Evolutionary conservation across 2,797 vertebrate species (phyloP).

Genomic region (Enteromius treurensis): DNA sequence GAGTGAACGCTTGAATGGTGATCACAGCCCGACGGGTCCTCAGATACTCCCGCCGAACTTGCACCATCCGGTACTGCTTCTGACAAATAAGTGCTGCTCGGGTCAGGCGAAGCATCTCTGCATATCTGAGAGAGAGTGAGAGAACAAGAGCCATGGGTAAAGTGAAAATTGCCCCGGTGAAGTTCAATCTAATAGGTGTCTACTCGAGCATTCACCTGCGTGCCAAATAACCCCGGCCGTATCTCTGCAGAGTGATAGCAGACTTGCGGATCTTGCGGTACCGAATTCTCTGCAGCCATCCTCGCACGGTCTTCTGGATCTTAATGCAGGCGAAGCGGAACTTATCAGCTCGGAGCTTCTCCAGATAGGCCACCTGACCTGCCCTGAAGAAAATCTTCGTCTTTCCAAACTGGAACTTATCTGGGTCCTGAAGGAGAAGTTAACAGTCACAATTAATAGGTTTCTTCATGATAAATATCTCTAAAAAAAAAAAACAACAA

Average conservation of each 20-base stretch:
- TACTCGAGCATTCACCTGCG: constrained; percentile 78
- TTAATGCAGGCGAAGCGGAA: constrained; percentile 91
- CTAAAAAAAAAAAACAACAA: not conserved
- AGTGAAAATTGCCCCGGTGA: not conserved
- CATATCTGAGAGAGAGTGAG: constrained; percentile 71
- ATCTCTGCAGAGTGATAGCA: constrained; percentile 81
- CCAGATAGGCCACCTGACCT: constrained; percentile 95
- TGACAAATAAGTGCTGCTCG: constrained; percentile 84
- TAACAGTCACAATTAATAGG: not conserved
- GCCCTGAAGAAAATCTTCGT: constrained; percentile 98
- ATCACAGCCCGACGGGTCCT: constrained; percentile 72
- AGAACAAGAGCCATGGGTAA: not conserved
- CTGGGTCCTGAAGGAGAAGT: constrained; percentile 81
- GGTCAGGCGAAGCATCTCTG: constrained; percentile 80
- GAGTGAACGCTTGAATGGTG: constrained; percentile 87
- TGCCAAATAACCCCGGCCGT: constrained; percentile 83
- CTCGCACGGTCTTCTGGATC: constrained; percentile 93
- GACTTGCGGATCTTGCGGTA: constrained; percentile 80
- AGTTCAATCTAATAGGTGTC: not conserved
- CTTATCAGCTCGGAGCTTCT: constrained; percentile 90
- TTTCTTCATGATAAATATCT: not conserved
- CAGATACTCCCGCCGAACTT: constrained; percentile 75
- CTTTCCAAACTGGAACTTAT: constrained; percentile 95
- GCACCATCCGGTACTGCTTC: constrained; percentile 89
- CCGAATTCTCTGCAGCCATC: constrained; percentile 87